Evolutionary conservation across 2,888 invertebrate species (phyloP), one percentile per base, ranked within the genome.

Genomic region (Volucella zonaria): DNA sequence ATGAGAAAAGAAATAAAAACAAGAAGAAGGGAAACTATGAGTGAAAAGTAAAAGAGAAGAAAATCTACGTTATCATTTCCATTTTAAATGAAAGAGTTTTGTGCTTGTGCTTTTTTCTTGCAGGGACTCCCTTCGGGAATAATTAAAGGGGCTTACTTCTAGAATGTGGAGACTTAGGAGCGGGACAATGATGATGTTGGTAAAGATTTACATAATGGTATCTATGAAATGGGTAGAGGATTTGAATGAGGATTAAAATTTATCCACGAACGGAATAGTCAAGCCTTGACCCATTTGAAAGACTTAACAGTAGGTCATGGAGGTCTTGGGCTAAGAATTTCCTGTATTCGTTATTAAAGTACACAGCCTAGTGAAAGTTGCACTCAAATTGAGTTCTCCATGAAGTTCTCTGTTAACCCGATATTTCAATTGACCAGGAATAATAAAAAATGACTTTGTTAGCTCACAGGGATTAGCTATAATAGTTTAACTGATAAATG

Each of bases 61-160:
- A 71, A 66, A 66, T 45, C 58, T 62, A 31, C 6, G 31, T 85
- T 70, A 81, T 77, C 51, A 85, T 81, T 81, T 85, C 68, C 76
- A 85, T 81, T 76, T 85, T 67, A 77, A 85, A 81, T 81, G 85
- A 81, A 81, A 40, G 49, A 14, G 31, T 68, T 68, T 70, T 67
- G 31, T 31, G 31, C 31, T 40, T 45, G 3, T 8, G 10, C 58
- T 40, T 18, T 43, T 14, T 42, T 23, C 4, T 18, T 23, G 2
- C 4, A 8, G 8, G 12, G 12, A 23, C 8, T 6, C 15, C 31
- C 3, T 38, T 6, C 45, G 31, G 52, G 43, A 40, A 73, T 66
- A 67, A 79, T 67, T 66, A 79, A 66, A 18, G 47, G n/a, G 49
- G 38, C 56, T 66, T 58, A 42, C 58, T 43, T 43, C 23, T 9